Evolutionary conservation across 2,113 vertebrate genomes (phyloP).

Genomic region (Nematolebias whitei): DNA sequence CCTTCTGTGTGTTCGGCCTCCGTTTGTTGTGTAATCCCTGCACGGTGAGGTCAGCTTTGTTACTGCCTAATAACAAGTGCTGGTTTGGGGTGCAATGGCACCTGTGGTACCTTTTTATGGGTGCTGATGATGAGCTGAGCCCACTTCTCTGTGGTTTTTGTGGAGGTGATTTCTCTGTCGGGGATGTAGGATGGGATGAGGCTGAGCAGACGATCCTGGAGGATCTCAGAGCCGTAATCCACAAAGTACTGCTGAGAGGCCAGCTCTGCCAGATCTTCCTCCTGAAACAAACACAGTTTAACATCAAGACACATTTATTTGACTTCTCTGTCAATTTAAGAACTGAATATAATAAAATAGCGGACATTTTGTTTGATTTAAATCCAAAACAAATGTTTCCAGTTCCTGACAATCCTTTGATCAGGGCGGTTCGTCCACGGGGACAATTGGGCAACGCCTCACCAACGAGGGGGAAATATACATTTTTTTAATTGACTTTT

Average conservation of each 20-base stretch:
- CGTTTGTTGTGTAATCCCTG: slow-evolving; percentile 92
- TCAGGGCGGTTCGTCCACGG: too few relatives aligned
- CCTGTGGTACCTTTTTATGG: slow-evolving; percentile 91
- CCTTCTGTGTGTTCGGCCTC: slow-evolving; percentile 87
- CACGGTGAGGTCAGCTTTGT: not conserved
- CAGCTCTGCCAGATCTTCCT: slow-evolving; percentile 95
- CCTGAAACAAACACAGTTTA: slow-evolving; percentile 67
- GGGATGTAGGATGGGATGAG: slow-evolving; percentile 97
- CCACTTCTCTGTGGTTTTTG: slow-evolving; percentile 94
- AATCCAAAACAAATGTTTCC: too few relatives aligned
- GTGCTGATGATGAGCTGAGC: slow-evolving; percentile 88
- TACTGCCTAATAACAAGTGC: too few relatives aligned
- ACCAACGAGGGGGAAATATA: too few relatives aligned
- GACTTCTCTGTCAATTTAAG: too few relatives aligned
- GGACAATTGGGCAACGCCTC: too few relatives aligned
- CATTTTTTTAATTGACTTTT: too few relatives aligned
- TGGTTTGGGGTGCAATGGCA: fast-evolving
- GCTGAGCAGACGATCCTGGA: slow-evolving; percentile 89
- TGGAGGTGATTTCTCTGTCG: slow-evolving; percentile 90
- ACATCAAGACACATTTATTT: too few relatives aligned
- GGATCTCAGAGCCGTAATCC: slow-evolving; percentile 92
- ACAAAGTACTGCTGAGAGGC: slow-evolving; percentile 97
- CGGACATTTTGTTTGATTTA: too few relatives aligned
- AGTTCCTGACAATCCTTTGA: too few relatives aligned
- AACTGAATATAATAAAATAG: too few relatives aligned